These are phyloP conservation scores for Drosophila bocki DNA, from an alignment of 1,140 invertebrate genomes.

Conservation along the genomic window DNA sequence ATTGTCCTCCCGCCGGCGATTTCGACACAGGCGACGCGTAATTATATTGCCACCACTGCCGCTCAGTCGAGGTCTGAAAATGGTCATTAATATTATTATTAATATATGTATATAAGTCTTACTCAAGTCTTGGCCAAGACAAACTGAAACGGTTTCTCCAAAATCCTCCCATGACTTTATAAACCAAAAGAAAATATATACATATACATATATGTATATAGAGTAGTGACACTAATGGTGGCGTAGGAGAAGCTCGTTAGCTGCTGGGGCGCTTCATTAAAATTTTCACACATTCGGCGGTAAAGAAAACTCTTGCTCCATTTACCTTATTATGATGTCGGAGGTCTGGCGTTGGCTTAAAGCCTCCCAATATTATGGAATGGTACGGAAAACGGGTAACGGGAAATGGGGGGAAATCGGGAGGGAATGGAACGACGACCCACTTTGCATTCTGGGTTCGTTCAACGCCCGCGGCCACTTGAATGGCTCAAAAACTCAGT, in stretches of 20 bases:
- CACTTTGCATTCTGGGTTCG: constrained; percentile 66
- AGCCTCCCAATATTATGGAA: constrained; percentile 47
- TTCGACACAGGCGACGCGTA: constrained; percentile 89
- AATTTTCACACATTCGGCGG: constrained; percentile 76
- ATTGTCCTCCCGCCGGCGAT: constrained; percentile 90
- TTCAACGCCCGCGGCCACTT: constrained; percentile 52
- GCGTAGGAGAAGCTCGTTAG: constrained; percentile 66
- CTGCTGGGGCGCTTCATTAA: constrained; percentile 68
- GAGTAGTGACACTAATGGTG: constrained; percentile 5
- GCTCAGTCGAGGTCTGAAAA: constrained; percentile 64
- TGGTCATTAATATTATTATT: background rate
- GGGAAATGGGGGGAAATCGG: constrained; percentile 1
- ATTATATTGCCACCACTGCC: constrained; percentile 84
- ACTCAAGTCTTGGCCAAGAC: background rate
- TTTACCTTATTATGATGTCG: constrained; percentile 50
- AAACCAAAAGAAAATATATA: background rate
- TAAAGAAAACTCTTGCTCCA: constrained; percentile 52
- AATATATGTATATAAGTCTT: background rate
- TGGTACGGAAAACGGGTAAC: constrained; percentile 2
- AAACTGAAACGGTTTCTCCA: background rate
- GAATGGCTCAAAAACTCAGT: constrained; percentile 61
- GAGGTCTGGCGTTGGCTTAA: constrained; percentile 16
- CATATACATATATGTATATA: background rate
- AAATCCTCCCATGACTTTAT: background rate
- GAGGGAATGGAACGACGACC: constrained; percentile 53